These are phyloP conservation scores for Xiphophorus birchmanni DNA, from an alignment of 2,797 vertebrate genomes.

Conservation along the genomic window DNA sequence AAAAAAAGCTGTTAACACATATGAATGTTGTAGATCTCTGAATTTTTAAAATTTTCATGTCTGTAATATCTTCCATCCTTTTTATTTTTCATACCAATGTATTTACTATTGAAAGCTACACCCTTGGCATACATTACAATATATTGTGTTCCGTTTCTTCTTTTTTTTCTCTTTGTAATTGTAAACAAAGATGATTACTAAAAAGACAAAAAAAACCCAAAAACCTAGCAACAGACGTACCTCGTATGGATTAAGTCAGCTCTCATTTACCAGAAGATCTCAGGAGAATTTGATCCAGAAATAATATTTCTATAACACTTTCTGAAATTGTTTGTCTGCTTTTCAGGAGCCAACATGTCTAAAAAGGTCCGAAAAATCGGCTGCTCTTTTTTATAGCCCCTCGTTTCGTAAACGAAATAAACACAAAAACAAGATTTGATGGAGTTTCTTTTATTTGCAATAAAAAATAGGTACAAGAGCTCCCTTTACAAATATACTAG, in stretches of 20 bases:
- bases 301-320: neutral
- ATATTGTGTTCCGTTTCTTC: too few species aligned
- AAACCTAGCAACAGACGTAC: neutral
- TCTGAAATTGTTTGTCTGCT: neutral
- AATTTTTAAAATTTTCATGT: too few species aligned
- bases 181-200: too few species aligned
- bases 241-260: neutral
- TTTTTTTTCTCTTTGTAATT: too few species aligned
- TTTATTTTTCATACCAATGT: too few species aligned
- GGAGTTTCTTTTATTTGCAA: slow-evolving; percentile 58
- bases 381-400: too few species aligned
- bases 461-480: slow-evolving; percentile 77
- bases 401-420: neutral
- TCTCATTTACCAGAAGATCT: neutral
- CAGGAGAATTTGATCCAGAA: neutral
- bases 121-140: too few species aligned
- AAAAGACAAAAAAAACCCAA: too few species aligned
- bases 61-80: too few species aligned
- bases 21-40: too few species aligned
- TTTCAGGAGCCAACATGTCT: neutral
- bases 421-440: slow-evolving; percentile 4
- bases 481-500: slow-evolving; percentile 73
- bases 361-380: neutral
- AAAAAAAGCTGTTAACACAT: too few species aligned
- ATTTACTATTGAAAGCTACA: too few species aligned